Evolutionary conservation across 2,888 invertebrate species (phyloP).

Genomic region (Oegoconia quadripuncta): DNA sequence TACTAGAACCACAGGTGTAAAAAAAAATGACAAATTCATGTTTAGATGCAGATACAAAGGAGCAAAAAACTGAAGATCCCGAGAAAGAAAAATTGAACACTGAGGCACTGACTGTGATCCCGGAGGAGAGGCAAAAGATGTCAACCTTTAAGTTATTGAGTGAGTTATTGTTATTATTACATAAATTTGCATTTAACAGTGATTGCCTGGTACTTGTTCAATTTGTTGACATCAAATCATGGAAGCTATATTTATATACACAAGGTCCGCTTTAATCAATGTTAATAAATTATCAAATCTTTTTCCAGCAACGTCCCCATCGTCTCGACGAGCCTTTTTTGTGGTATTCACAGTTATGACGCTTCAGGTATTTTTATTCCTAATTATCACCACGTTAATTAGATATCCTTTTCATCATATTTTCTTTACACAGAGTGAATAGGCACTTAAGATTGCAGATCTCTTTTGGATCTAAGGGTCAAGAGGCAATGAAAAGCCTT

Average conservation of each 20-base stretch:
- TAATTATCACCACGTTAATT: neutral
- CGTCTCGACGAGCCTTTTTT: slow-evolving; percentile 43
- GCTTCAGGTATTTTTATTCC: slow-evolving; percentile 56
- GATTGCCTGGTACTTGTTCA: too few species aligned
- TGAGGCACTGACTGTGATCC: slow-evolving; percentile 27
- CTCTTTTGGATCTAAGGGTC: too few species aligned
- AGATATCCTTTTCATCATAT: neutral
- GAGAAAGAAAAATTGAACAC: slow-evolving; percentile 53
- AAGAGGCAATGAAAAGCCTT: too few species aligned
- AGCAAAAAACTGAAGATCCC: slow-evolving; percentile 41
- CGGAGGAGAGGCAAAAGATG: slow-evolving; percentile 29
- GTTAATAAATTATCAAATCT: slow-evolving; percentile 2
- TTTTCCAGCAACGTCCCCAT: slow-evolving; percentile 40
- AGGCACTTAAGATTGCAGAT: too few species aligned
- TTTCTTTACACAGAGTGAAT: too few species aligned
- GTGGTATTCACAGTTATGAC: slow-evolving; percentile 47
- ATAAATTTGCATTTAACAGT: neutral
- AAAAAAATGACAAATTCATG: neutral
- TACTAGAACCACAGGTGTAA: too few species aligned
- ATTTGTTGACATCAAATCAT: too few species aligned
- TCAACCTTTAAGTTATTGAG: slow-evolving; percentile 48
- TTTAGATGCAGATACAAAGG: slow-evolving; percentile 29
- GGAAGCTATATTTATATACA: neutral
- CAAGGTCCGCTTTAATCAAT: slow-evolving; percentile 1
- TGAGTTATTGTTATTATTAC: slow-evolving; percentile 32